Evolutionary conservation across 2,113 vertebrate genomes (phyloP), one percentile per base, ranked within the genome.

Genomic region (Paradoxurus hermaphroditus): DNA sequence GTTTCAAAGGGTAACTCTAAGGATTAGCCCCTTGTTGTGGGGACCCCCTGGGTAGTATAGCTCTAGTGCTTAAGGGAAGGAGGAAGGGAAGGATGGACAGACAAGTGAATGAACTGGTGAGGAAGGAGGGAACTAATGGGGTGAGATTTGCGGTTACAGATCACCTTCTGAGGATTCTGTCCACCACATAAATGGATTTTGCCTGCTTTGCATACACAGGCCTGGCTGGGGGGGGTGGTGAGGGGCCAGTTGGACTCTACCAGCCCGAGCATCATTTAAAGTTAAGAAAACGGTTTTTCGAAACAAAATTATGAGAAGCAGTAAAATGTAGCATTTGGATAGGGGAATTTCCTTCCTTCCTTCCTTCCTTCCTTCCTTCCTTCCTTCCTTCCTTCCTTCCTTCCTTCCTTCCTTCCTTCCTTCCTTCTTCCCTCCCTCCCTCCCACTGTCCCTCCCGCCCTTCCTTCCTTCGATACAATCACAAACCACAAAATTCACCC

Each of bases 271-370:
- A 51, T 95, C 46, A 79, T 87, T 41, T 68, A 53, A 81, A 95
- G 87, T 34, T 34, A 83, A 34, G 59, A 78, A 87, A 84, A 84
- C 5, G 39, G 15, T 31, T 63, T 59, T 86, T 75, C n/a, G 49
- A 73, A 63, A 49, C 13, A 96, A 92, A 91, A 79, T 79, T 41
- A 39, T 94, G 27, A 93, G 65, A 91, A 86, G 29, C 16, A 86
- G 29, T 89, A 51, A 92, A 72, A 90, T 89, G 6, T 41, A 25
- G 46, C 67, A 65, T 87, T 92, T 62, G 49, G 16, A 13, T 56
- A 77, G 25, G 36, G 31, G 31, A 29, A 19, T 56, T 39, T 31
- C 36, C 51, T 81, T 70, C 19, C 56, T 13, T 44, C 25, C 56
- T n/a, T 78, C 3, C 59, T 7, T 83, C 51, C 51, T 53, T 59